Base-by-base conservation (phyloP, 2,113 vertebrate genomes). In the Misgurnus mizolepis region DNA sequence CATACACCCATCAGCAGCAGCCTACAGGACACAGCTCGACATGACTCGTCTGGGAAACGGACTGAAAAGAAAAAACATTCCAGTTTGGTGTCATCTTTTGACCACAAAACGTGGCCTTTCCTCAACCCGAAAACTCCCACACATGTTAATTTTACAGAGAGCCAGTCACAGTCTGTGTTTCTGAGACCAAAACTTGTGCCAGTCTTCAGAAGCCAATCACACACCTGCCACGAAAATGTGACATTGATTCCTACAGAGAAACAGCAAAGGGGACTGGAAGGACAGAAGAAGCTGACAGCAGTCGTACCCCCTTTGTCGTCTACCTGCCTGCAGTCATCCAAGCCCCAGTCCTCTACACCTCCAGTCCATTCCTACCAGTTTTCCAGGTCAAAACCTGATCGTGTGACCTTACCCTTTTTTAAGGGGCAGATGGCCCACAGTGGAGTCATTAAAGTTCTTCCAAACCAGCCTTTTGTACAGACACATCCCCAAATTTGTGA, bases 121-220 rank as follows among this genome's bases (percentile, higher is more conserved):
- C 50, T 9, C 43, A 69, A 47, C 60, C 77, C 43, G 12, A 27
- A 68, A 45, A 74, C 45, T 7, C 2, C 53, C 18, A 56, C 41
- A 49, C 17, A 11, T 22, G 53, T 71, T 43, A 3, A 0, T 1
- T 67, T 76, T 64, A 12, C 27, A 1, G 4, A 64, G 6, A 7
- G 40, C 53, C n/a, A 71, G 27, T 15, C 50, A 76, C 34, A 69
- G 71, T 71, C 64, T 82, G 50, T 50, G 34, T 49, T 49, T 45
- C 58, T 39, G 18, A 3, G 69, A 15, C 73, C 93, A 82, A 90
- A 89, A 93, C 81, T 88, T 34, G 89, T 94, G 84, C 95, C 95
- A 12, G 82, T 95, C 87, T 96, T 97, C 85, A 93, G 87, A 86
- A 93, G 80, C 83, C 92, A 80, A 47, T 71, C 86, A 4, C 78